Evolutionary conservation across 2,797 vertebrate genomes (phyloP).

Genomic region (Serranus cabrilla): DNA sequence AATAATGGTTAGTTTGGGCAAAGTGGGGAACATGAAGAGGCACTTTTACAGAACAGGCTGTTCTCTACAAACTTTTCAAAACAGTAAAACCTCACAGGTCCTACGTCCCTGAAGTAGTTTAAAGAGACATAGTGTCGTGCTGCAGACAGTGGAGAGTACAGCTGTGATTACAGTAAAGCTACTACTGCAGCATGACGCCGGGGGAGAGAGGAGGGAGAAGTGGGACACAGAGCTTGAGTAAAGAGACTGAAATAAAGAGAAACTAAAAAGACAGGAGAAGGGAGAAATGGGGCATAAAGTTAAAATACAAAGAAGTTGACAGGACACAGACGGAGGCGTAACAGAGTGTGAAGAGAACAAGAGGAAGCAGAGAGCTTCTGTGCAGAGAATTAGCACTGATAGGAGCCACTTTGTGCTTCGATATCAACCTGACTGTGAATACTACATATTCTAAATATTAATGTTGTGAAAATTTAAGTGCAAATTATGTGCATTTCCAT

Average conservation of each 20-base stretch:
- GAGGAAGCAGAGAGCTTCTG: not conserved
- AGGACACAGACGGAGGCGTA: not conserved
- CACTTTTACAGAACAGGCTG: not conserved
- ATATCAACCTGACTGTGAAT: slow-evolving; percentile 21
- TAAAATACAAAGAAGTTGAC: not conserved
- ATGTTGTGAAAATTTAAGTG: slow-evolving; percentile 42
- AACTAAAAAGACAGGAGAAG: not conserved
- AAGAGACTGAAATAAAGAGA: slow-evolving; percentile 32
- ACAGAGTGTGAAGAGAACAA: slow-evolving; percentile 1
- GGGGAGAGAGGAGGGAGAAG: slow-evolving; percentile 33
- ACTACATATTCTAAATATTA: slow-evolving; percentile 29
- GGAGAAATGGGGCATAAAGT: slow-evolving; percentile 6
- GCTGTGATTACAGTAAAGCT: slow-evolving; percentile 56
- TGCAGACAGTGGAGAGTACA: slow-evolving; percentile 21
- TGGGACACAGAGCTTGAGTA: slow-evolving; percentile 22
- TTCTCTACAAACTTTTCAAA: not conserved
- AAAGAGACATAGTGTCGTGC: not conserved
- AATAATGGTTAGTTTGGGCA: not conserved
- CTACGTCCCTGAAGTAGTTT: not conserved
- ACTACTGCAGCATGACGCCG: slow-evolving; percentile 27
- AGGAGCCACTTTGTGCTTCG: not conserved
- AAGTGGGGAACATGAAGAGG: too few relatives aligned
- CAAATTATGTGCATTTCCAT: slow-evolving; percentile 28
- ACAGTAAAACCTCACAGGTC: not conserved
- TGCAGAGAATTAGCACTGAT: not conserved